Evolutionary conservation across 2,113 vertebrate genomes (phyloP).

Genomic region (Leptobrachium leishanense): DNA sequence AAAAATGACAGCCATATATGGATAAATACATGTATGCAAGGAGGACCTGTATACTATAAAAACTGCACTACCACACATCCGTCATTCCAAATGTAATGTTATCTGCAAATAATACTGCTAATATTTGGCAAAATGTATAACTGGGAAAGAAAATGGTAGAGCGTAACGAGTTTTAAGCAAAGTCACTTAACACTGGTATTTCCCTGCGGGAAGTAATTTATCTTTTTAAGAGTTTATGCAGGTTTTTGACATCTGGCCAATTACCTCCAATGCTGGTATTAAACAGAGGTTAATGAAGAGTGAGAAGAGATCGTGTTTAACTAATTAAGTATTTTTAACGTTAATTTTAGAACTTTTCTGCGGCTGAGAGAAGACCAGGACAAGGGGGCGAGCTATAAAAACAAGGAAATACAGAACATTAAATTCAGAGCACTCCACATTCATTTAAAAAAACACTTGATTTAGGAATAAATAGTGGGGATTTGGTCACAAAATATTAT

Average conservation of each 20-base stretch:
- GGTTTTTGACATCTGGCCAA: conserved; percentile 44
- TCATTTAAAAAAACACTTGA: too few relatives aligned
- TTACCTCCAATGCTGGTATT: conserved; percentile 35
- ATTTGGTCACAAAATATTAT: too few relatives aligned
- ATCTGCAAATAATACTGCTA: too few relatives aligned
- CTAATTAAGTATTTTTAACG: conserved; percentile 32
- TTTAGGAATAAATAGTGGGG: too few relatives aligned
- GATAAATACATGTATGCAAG: too few relatives aligned
- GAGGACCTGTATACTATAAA: too few relatives aligned
- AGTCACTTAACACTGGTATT: not conserved
- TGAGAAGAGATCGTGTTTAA: conserved; percentile 23
- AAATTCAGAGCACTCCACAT: too few relatives aligned
- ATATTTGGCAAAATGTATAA: too few relatives aligned
- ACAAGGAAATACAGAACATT: not conserved
- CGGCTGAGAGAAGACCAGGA: not conserved
- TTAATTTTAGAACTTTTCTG: conserved; percentile 36
- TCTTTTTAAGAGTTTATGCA: conserved; percentile 33
- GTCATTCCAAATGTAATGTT: not conserved
- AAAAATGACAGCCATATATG: too few relatives aligned
- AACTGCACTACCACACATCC: too few relatives aligned
- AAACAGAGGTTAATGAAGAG: conserved; percentile 46
- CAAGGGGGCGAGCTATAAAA: not conserved
- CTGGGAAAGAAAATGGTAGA: too few relatives aligned
- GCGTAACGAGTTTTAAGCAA: not conserved
- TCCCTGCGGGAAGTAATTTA: conserved; percentile 26